Evolutionary conservation across 2,113 vertebrate genomes (phyloP).

Genomic region (Plotosus lineatus): DNA sequence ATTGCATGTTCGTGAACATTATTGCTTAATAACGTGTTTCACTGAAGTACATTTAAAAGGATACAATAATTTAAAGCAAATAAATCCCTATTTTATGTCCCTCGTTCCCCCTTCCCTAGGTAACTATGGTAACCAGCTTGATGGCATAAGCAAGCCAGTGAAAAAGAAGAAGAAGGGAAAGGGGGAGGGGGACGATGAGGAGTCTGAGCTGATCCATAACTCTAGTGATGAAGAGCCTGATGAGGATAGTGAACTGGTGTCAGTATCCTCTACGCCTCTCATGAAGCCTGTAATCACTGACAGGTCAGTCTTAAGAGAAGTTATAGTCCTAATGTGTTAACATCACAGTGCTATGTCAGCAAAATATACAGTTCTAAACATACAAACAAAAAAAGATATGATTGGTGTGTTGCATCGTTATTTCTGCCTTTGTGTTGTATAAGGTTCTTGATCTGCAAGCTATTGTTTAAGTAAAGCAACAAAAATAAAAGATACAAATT

Average conservation of each 20-base stretch:
- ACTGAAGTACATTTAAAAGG: background rate
- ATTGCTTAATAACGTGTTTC: background rate
- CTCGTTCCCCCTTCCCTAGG: slow-evolving; percentile 72
- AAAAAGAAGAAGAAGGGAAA: slow-evolving; percentile 72
- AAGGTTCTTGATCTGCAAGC: too few relatives aligned
- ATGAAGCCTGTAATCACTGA: slow-evolving; percentile 93
- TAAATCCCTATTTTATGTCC: slow-evolving; percentile 12
- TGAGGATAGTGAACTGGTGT: slow-evolving; percentile 78
- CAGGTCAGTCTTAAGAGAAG: slow-evolving; percentile 74
- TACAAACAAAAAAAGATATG: background rate
- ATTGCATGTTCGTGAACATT: background rate
- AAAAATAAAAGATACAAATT: too few relatives aligned
- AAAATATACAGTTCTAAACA: too few relatives aligned
- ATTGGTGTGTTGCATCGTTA: too few relatives aligned
- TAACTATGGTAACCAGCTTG: slow-evolving; percentile 91
- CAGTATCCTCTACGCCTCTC: slow-evolving; percentile 82
- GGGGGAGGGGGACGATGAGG: slow-evolving; percentile 80
- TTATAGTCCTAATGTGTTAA: too few relatives aligned
- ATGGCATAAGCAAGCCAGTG: slow-evolving; percentile 76
- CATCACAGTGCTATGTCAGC: too few relatives aligned
- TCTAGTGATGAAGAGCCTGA: slow-evolving; percentile 88
- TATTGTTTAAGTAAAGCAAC: too few relatives aligned
- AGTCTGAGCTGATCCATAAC: slow-evolving; percentile 88
- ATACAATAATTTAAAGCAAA: background rate
- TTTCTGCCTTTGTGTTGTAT: too few relatives aligned